Evolutionary conservation across 2,113 vertebrate genomes (phyloP), one percentile per base, ranked within the genome.

Genomic region (Vidua chalybeata): DNA sequence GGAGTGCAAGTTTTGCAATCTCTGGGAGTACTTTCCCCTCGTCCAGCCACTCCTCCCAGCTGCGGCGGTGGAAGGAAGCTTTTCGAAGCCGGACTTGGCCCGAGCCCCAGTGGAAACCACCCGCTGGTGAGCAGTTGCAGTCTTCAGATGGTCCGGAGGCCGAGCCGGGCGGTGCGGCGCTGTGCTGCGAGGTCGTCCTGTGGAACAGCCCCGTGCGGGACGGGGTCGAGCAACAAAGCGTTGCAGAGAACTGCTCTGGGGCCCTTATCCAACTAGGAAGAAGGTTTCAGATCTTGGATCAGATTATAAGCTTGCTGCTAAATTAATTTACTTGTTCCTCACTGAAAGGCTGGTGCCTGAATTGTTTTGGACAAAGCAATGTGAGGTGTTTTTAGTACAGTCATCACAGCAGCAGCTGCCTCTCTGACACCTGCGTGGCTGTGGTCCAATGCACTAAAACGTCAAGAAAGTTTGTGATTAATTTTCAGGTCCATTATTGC

Each of bases 91-190:
- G 13, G 37, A 0, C 23, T 11, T 63, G 78, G 41, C 52, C 41
- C 2, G 28, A 8, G 20, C 28, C 21, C 21, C 41, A 0, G 41
- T 2, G 30, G 30, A 13, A 43, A 0, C 3, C 30, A 2, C 13
- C 23, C 2, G 6, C 56, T 23, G 41, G 9, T 9, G 55, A 35
- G 48, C 30, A 16, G 1, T 6, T 8, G 14, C 19, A 1, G 17
- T 1, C 3, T 20, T 31, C 0, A 5, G 78, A 1, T 0, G 6
- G 23, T 20, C 9, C 10, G 3, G 15, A 11, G 71, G 23, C 2
- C 2, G 10, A 11, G 30, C 8, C 2, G 6, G 52, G 49, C 79
- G 0, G 0, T 2, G 55, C 39, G 0, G 51, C 1, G 0, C 45
- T 6, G 35, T 7, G 73, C 67, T 19, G 11, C 3, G 6, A 4